A percentile compares a stretch with the other conserved stretches of the same genome.
Conservation (phyloP, 2,797 vertebrate species). For the Pangasius mekongensis region DNA sequence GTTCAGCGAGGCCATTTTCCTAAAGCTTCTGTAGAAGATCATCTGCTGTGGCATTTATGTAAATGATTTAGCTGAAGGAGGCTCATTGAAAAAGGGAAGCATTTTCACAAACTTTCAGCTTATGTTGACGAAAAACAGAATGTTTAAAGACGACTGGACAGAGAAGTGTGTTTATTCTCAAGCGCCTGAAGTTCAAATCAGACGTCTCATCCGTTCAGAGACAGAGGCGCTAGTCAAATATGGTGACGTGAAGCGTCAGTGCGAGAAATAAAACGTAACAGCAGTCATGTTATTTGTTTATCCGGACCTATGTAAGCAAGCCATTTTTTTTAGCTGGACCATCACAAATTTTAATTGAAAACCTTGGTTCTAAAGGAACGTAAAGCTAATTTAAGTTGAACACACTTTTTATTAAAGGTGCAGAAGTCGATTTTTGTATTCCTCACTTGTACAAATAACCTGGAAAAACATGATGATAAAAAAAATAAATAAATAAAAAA, state of each 20-base stretch:
- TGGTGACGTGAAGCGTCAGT: background rate
- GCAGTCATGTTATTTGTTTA: background rate
- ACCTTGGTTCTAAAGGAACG: too few species aligned
- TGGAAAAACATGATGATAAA: too few species aligned
- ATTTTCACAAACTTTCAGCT: background rate
- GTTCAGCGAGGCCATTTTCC: background rate
- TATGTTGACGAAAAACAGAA: background rate
- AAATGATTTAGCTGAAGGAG: background rate
- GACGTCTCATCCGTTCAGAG: background rate
- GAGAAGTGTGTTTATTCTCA: background rate
- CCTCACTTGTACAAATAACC: too few species aligned
- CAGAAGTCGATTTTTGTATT: too few species aligned
- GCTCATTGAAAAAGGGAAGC: background rate
- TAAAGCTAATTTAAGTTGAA: too few species aligned
- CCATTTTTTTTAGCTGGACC: background rate
- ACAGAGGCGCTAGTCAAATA: background rate
- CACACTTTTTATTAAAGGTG: too few species aligned
- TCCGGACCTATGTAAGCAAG: background rate
- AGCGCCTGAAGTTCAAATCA: background rate
- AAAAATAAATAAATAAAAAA: too few species aligned
- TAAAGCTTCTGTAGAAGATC: background rate
- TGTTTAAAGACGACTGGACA: background rate
- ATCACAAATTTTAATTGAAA: background rate
- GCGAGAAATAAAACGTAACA: background rate
- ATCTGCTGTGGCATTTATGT: background rate